Evolutionary conservation across 2,888 invertebrate species (phyloP).

Genomic region (Microplitis deprimator): DNA sequence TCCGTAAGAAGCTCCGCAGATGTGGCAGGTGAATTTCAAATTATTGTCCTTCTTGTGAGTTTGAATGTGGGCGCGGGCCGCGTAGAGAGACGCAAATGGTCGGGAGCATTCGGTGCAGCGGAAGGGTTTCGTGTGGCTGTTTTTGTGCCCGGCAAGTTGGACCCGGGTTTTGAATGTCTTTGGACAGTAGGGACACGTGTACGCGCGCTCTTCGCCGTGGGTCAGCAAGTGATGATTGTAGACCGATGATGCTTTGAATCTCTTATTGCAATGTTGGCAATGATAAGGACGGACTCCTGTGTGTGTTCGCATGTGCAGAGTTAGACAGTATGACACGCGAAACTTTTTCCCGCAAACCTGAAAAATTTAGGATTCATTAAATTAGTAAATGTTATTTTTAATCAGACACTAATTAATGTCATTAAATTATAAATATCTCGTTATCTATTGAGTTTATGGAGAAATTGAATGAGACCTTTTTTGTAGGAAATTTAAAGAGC

Average conservation of each 20-base stretch:
- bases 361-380: slow-evolving; percentile 11
- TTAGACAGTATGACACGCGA: slow-evolving; percentile 85
- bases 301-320: slow-evolving; percentile 85
- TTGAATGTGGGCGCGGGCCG: slow-evolving; percentile 83
- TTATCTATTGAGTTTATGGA: no score
- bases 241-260: slow-evolving; percentile 85
- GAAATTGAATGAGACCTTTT: no score
- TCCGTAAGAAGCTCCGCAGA: slow-evolving; percentile 85
- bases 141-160: slow-evolving; percentile 85
- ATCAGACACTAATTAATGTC: no score
- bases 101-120: slow-evolving; percentile 81
- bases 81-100: slow-evolving; percentile 84
- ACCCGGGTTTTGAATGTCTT: slow-evolving; percentile 87
- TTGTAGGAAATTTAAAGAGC: no score
- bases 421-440: no score
- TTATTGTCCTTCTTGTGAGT: slow-evolving; percentile 81
- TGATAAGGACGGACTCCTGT: slow-evolving; percentile 84
- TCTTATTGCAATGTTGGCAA: slow-evolving; percentile 80
- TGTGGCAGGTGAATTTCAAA: slow-evolving; percentile 79
- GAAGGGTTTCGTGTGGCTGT: slow-evolving; percentile 86
- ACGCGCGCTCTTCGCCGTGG: slow-evolving; percentile 83
- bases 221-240: slow-evolving; percentile 84
- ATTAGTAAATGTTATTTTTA: not conserved
- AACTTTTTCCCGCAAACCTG: slow-evolving; percentile 84
- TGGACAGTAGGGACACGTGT: slow-evolving; percentile 83